Evolutionary conservation across 2,797 vertebrate genomes (phyloP).

Genomic region (Dromococcyx pavoninus): DNA sequence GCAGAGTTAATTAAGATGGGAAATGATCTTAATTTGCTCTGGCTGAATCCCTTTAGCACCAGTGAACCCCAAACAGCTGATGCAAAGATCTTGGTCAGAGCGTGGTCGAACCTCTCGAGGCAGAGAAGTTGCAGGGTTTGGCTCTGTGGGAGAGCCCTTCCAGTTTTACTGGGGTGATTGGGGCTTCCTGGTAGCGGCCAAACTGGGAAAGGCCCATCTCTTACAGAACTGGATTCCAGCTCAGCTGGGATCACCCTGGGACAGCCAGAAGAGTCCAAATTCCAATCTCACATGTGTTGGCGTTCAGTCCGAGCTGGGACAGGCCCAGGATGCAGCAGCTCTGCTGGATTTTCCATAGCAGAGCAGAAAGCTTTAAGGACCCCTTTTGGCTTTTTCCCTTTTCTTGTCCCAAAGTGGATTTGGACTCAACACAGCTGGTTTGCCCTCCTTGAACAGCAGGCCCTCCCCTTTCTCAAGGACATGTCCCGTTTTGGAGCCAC

Average conservation of each 20-base stretch:
- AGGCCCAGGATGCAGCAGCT: neutral
- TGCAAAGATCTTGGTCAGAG: neutral
- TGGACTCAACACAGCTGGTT: rapidly evolving
- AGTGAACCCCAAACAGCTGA: neutral
- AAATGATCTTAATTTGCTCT: neutral
- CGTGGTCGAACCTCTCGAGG: neutral
- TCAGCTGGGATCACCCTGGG: neutral
- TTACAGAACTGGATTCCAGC: neutral
- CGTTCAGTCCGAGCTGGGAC: rapidly evolving
- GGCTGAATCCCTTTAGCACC: neutral
- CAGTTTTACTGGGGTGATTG: neutral
- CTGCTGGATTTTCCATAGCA: neutral
- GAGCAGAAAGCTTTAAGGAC: neutral
- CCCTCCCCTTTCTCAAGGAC: too few species aligned
- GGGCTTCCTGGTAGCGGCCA: neutral
- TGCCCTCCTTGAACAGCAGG: rapidly evolving
- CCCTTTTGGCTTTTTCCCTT: neutral
- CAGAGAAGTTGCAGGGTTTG: neutral
- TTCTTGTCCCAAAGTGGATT: rapidly evolving
- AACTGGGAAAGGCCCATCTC: neutral
- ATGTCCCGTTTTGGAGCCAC: rapidly evolving
- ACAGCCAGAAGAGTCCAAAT: neutral
- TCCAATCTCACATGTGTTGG: neutral
- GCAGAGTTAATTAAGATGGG: neutral
- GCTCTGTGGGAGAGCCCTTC: neutral